These are phyloP conservation scores for Sesamia inferens DNA, from an alignment of 2,888 invertebrate genomes.

Conservation along the genomic window DNA sequence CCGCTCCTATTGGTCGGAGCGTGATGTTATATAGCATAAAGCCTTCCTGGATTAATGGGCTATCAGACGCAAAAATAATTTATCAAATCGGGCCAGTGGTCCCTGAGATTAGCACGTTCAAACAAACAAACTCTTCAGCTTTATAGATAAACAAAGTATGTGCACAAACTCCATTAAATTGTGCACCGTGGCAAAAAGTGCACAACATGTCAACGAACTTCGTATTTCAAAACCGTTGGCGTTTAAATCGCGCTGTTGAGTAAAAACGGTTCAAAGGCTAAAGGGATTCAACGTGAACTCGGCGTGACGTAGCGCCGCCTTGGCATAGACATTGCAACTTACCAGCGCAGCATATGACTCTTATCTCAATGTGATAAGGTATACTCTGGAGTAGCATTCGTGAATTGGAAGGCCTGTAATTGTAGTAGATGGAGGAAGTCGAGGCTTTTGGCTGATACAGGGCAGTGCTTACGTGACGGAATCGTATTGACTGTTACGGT, in stretches of 20 bases:
- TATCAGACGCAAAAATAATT: too few species aligned
- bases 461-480: conserved; percentile 26
- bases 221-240: conserved; percentile 17
- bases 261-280: conserved; percentile 32
- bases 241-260: conserved; percentile 27
- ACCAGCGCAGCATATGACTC: not conserved
- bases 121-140: too few species aligned
- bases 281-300: conserved; percentile 30
- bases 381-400: not conserved
- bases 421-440: conserved; percentile 21
- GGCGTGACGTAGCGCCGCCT: conserved; percentile 27
- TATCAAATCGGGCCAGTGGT: too few species aligned
- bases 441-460: conserved; percentile 21
- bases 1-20: too few species aligned
- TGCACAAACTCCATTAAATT: not conserved
- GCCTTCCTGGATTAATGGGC: too few species aligned
- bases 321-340: conserved; percentile 10
- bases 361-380: not conserved
- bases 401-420: conserved; percentile 16
- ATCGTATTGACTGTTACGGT: conserved; percentile 29
- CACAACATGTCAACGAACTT: conserved; percentile 34
- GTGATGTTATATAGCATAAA: too few species aligned
- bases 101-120: too few species aligned
- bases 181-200: not conserved
- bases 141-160: too few species aligned